phyloP scores from a whole-genome alignment of 2,113 vertebrate genomes.

The Emydocephalus ijimae region DNA sequence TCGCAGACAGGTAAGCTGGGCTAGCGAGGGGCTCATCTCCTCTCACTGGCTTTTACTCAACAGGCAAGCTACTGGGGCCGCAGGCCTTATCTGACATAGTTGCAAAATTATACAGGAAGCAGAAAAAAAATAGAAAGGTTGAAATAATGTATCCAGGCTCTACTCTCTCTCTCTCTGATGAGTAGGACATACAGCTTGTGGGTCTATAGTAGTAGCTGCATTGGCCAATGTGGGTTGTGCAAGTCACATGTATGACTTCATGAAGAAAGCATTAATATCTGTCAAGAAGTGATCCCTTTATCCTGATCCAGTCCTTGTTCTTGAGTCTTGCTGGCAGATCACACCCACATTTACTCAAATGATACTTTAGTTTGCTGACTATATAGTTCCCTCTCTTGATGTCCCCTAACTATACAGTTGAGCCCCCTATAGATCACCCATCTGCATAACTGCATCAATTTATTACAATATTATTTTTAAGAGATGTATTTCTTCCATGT shows the following conservation, averaged over 20 bases:
- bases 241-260: not conserved
- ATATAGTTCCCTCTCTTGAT: not conserved
- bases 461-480: not conserved
- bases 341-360: not conserved
- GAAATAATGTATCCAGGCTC: not conserved
- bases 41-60: not conserved
- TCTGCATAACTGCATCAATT: not conserved
- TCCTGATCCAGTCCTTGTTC: not conserved
- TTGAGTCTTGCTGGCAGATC: not conserved
- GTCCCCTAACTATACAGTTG: not conserved
- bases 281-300: not conserved
- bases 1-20: constrained; percentile 84
- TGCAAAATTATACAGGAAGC: not conserved
- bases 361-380: not conserved
- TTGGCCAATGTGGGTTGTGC: not conserved
- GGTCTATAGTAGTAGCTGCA: not conserved
- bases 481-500: not conserved
- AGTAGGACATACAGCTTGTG: not conserved
- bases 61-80: not conserved
- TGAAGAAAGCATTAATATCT: not conserved
- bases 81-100: not conserved
- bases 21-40: not conserved
- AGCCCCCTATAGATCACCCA: not conserved
- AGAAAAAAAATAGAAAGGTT: not conserved
- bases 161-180: not conserved